These are phyloP conservation scores for Huso huso DNA, from an alignment of 2,797 vertebrate species.

Conservation along the genomic window DNA sequence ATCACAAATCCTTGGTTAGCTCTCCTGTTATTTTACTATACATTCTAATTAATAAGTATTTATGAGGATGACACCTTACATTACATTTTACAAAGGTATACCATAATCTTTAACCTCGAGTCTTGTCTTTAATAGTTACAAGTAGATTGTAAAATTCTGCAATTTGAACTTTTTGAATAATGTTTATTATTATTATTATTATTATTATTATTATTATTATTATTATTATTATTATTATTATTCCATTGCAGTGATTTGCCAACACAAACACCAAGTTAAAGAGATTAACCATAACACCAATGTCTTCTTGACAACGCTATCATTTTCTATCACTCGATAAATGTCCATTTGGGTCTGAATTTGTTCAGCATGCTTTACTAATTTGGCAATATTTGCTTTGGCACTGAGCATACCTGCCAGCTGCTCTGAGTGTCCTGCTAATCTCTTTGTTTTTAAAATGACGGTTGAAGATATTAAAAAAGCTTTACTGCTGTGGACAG, in stretches of 20 bases:
- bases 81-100: too few species aligned
- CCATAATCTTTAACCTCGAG: too few species aligned
- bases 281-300: conserved; percentile 41
- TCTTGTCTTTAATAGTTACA: too few species aligned
- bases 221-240: not conserved
- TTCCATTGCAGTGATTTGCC: conserved; percentile 35
- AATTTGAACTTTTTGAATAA: too few species aligned
- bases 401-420: conserved; percentile 49
- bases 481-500: conserved; percentile 50
- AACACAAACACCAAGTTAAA: conserved; percentile 63
- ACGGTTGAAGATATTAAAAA: conserved; percentile 59
- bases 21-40: too few species aligned
- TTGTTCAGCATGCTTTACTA: conserved; percentile 64
- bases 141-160: too few species aligned
- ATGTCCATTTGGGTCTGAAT: conserved; percentile 64
- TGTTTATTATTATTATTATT: not conserved
- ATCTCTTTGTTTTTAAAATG: conserved; percentile 45
- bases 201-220: not conserved
- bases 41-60: too few species aligned
- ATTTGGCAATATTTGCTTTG: conserved; percentile 67
- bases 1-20: too few species aligned
- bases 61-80: too few species aligned
- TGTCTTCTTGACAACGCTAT: conserved; percentile 44
- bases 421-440: conserved; percentile 52
- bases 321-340: conserved; percentile 59